Conservation (phyloP, 37 sponge, comb jelly and placozoan genomes). For the Mnemiopsis leidyi region DNA sequence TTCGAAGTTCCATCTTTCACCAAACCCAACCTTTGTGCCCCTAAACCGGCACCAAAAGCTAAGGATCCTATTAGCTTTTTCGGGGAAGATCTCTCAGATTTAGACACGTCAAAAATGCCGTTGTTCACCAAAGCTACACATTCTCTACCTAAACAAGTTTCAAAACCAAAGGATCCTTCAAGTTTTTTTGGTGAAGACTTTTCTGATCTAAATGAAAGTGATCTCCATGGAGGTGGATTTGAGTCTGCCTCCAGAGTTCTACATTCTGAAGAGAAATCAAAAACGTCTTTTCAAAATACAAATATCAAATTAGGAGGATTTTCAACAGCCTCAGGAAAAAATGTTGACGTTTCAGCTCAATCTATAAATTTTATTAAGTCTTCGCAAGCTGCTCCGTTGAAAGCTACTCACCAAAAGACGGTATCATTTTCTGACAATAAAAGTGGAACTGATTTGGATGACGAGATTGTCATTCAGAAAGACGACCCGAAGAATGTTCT, state of each 20-base stretch:
- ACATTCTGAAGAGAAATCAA: background rate
- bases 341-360: background rate
- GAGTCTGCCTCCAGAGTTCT: background rate
- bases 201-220: background rate
- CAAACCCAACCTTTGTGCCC: background rate
- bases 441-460: too few relatives aligned
- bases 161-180: background rate
- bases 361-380: background rate
- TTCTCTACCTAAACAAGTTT: background rate
- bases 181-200: constrained; percentile 13
- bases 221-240: constrained; percentile 18
- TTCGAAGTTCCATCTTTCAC: background rate
- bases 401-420: background rate
- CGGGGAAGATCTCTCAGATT: constrained; percentile 35
- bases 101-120: background rate
- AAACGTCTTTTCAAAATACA: background rate
- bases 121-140: background rate
- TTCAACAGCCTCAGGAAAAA: constrained; percentile 14
- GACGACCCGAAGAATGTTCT: too few relatives aligned
- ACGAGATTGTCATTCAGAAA: too few relatives aligned
- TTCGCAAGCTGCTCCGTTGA: background rate
- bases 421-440: background rate
- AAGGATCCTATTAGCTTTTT: background rate
- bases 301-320: background rate
- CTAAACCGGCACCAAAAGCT: background rate